A percentile compares a stretch with the other conserved stretches of the same genome.
These are phyloP conservation scores for Trinectes maculatus DNA, from an alignment of 2,113 vertebrate genomes.

Conservation along the genomic window DNA sequence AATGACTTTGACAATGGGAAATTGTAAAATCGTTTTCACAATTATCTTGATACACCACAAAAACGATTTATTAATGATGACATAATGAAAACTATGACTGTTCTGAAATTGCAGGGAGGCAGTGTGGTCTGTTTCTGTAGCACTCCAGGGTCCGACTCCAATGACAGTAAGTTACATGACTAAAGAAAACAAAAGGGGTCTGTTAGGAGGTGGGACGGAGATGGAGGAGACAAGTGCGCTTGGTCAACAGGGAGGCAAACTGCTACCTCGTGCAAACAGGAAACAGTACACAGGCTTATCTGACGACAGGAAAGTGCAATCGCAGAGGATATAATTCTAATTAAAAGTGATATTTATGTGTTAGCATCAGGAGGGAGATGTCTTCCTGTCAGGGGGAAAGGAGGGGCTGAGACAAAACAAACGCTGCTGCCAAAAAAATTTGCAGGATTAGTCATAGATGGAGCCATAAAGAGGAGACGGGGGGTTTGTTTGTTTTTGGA, in stretches of 20 bases:
- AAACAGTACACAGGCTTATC: slow-evolving; percentile 16
- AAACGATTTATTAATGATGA: too few species aligned
- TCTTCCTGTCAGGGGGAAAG: slow-evolving; percentile 19
- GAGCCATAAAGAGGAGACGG: slow-evolving; percentile 50
- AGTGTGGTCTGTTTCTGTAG: too few species aligned
- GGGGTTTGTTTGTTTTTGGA: slow-evolving; percentile 35
- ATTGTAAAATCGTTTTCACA: neutral
- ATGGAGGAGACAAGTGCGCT: slow-evolving; percentile 28
- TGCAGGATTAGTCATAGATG: slow-evolving; percentile 36
- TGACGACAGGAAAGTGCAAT: slow-evolving; percentile 29
- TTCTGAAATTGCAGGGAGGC: too few species aligned
- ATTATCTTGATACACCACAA: too few species aligned
- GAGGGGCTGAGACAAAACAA: slow-evolving; percentile 61
- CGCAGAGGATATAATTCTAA: slow-evolving; percentile 55
- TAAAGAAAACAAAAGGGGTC: slow-evolving; percentile 22
- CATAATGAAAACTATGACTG: too few species aligned
- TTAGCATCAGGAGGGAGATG: slow-evolving; percentile 24
- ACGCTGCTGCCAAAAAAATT: slow-evolving; percentile 47
- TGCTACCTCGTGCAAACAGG: slow-evolving; percentile 40
- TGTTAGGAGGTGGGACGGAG: slow-evolving; percentile 29
- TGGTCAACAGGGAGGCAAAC: slow-evolving; percentile 53
- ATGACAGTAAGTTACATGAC: slow-evolving; percentile 3
- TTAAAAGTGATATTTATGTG: slow-evolving; percentile 67
- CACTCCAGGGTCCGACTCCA: slow-evolving; percentile 18
- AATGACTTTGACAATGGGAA: neutral